A percentile compares a stretch with the other conserved stretches of the same genome.
Conservation (phyloP, 2,113 vertebrate species). For the Elgaria multicarinata region DNA sequence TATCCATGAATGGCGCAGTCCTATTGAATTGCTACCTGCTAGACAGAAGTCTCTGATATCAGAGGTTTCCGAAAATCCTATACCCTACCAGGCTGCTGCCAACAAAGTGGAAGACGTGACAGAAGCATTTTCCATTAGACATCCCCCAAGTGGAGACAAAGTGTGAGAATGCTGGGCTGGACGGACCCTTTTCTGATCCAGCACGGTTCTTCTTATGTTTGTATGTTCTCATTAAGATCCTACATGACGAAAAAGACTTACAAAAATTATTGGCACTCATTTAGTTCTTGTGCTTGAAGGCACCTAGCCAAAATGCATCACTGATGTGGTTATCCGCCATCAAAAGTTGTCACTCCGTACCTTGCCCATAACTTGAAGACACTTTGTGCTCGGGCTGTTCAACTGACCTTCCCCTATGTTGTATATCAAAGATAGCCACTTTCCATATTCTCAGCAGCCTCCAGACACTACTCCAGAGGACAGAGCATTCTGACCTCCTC, state of each 20-base stretch:
- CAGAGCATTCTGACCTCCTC: background rate
- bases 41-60: no score
- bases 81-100: no score
- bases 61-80: no score
- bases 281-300: background rate
- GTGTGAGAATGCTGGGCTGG: no score
- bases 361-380: background rate
- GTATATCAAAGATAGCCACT: background rate
- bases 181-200: no score
- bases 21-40: no score
- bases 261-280: background rate
- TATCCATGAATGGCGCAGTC: background rate
- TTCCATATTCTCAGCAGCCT: background rate
- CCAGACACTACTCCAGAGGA: background rate
- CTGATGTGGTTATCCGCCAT: rapidly evolving
- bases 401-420: background rate
- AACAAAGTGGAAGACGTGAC: no score
- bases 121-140: no score
- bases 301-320: background rate
- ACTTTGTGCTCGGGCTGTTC: background rate
- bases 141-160: no score
- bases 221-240: background rate
- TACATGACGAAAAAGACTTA: background rate
- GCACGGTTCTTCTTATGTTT: no score
- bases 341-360: background rate